These are phyloP conservation scores for Pseudopipra pipra DNA, from an alignment of 2,113 vertebrate genomes.

Conservation along the genomic window DNA sequence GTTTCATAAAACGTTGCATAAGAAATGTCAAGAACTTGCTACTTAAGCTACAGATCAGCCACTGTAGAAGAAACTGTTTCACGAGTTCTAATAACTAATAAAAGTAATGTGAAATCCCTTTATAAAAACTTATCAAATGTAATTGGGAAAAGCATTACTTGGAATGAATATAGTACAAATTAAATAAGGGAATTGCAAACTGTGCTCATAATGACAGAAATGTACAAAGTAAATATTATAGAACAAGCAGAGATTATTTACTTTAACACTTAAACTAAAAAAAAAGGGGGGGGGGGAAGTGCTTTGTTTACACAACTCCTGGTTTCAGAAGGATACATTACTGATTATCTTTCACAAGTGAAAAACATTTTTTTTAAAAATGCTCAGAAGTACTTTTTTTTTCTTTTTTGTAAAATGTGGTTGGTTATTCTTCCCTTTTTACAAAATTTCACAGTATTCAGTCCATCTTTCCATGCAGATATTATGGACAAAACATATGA, in stretches of 20 bases:
- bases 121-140: neutral
- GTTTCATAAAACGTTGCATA: neutral
- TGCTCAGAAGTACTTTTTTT: neutral
- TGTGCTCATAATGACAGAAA: neutral
- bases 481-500: neutral
- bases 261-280: neutral
- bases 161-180: neutral
- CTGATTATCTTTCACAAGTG: neutral
- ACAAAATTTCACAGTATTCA: neutral
- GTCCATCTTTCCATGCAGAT: neutral
- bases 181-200: neutral
- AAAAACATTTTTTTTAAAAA: neutral
- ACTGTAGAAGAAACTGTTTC: neutral
- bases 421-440: neutral
- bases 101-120: neutral
- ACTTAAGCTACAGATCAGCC: neutral
- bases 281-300: neutral
- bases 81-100: neutral
- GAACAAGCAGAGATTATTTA: neutral
- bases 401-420: rapidly evolving
- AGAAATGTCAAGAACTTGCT: neutral
- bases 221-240: neutral
- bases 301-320: neutral
- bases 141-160: neutral
- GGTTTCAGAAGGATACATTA: neutral